phyloP scores from a whole-genome alignment of 2,888 invertebrate species.

The Drosophila demipolita region DNA sequence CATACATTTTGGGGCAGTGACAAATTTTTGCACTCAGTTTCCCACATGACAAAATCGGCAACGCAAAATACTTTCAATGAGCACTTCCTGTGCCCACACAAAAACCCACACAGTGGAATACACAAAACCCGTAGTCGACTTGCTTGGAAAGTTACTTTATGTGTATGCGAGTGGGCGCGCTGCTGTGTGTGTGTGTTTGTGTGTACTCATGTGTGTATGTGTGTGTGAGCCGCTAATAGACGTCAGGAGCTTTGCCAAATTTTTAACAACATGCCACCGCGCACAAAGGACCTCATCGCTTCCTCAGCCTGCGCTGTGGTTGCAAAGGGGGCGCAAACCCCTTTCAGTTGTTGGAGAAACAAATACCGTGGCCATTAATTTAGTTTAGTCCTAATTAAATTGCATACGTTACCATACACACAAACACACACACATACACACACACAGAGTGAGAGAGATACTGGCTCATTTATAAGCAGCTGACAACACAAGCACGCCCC shows the following conservation, averaged over 20 bases:
- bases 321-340: constrained; percentile 37
- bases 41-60: constrained; percentile 56
- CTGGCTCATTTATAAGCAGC: constrained; percentile 59
- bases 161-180: background rate
- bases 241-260: constrained; percentile 52
- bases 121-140: constrained; percentile 41
- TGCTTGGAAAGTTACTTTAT: constrained; percentile 41
- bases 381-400: constrained; percentile 73
- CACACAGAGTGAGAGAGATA: constrained; percentile 8
- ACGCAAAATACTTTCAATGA: constrained; percentile 68
- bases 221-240: constrained; percentile 52
- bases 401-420: constrained; percentile 60
- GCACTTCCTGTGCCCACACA: constrained; percentile 52
- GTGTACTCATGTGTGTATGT: background rate
- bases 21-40: constrained; percentile 50
- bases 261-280: constrained; percentile 54
- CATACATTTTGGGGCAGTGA: constrained; percentile 54
- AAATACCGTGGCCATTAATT: constrained; percentile 69
- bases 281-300: constrained; percentile 39
- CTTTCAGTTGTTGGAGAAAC: constrained; percentile 47
- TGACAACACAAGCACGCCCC: constrained; percentile 50
- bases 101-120: constrained; percentile 4
- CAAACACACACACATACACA: background rate
- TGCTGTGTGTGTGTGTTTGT: background rate
- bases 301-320: constrained; percentile 9